Base-by-base conservation (phyloP, 1,140 invertebrate species). In the Leptestheria dahalacensis region DNA sequence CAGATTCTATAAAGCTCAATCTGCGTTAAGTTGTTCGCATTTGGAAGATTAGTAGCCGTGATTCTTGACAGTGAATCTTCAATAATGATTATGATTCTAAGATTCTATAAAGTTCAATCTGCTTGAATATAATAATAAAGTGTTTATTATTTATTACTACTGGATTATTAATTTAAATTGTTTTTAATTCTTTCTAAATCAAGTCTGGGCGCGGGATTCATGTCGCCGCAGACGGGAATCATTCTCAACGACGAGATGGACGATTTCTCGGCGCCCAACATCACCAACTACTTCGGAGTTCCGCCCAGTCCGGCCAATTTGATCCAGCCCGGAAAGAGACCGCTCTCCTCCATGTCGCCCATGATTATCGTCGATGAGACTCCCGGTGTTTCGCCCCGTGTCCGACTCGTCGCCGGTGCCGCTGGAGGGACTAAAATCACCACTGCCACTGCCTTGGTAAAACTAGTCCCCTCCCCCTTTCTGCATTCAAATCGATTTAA, bases 241-340 rank as follows among this genome's bases (percentile, higher is more conserved):
- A 73, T 97, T 2, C 79, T 93, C 64, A 99, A 98, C 73, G 84
- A 88, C 69, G 84, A 83, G 52, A 97, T 98, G 91, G 90, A 97
- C 70, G 94, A 98, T 70, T 98, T 99, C 72, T 86, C 88, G 0
- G 78, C 83, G 1, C 82, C 88, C 0, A 82, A 81, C 1, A 75
- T 81, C 63, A 73, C 76, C 10, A 97, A 90, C 72, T 80, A 76
- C 52, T 95, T 87, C 66, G 82, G 81, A 0, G 53, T 96, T 46
- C 82, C 85, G 6, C 81, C 82, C 0, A 73, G 73, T 1, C 80
- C 79, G 3, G 80, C 80, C 4, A 98, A 99, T 74, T 81, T 78
- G 59, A 87, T 97, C 55, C 57, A 65, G 57, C 71, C 77, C 41
- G 67, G 66, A 61, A 97, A 97, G 70, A 75, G 90, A 29, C 84